Percentiles rank a stretch among this genome's conserved stretches.
Conservation (phyloP, 2,888 invertebrate species). For the Caenorhabditis macrosperma region DNA sequence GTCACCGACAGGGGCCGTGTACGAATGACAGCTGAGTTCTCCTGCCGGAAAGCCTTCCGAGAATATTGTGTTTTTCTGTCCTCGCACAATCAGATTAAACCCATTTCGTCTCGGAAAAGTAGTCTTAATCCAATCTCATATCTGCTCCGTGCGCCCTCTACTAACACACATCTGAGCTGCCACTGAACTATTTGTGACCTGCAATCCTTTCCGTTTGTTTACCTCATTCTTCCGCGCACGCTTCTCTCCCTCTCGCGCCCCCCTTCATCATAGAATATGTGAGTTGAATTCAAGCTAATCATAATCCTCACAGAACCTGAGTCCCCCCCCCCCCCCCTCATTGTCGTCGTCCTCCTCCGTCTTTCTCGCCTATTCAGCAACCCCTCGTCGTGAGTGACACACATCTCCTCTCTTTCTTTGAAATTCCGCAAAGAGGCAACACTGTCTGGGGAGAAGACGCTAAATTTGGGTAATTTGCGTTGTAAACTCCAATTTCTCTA, state of each 20-base stretch:
- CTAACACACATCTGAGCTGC: background rate
- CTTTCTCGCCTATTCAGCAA: conserved; percentile 30
- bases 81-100: too few relatives aligned
- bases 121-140: background rate
- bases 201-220: conserved; percentile 18
- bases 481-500: conserved; percentile 19
- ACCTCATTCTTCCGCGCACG: conserved; percentile 15
- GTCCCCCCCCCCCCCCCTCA: conserved; percentile 49
- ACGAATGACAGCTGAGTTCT: too few relatives aligned
- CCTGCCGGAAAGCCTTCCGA: too few relatives aligned
- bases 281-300: conserved; percentile 60
- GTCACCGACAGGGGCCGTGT: too few relatives aligned
- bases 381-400: conserved; percentile 24
- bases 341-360: conserved; percentile 38
- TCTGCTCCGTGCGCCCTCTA: too few relatives aligned
- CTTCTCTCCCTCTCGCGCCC: background rate
- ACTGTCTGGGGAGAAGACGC: conserved; percentile 26
- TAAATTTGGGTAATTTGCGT: conserved; percentile 50
- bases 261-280: conserved; percentile 42
- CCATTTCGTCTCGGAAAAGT: background rate
- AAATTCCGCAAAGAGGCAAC: conserved; percentile 15
- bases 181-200: conserved; percentile 18
- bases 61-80: too few relatives aligned
- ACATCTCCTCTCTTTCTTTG: conserved; percentile 14
- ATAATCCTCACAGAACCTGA: conserved; percentile 57